A percentile compares a stretch with the other conserved stretches of the same genome.
Evolutionary conservation across 1,140 invertebrate species (phyloP).

Genomic region (Campodea augens): DNA sequence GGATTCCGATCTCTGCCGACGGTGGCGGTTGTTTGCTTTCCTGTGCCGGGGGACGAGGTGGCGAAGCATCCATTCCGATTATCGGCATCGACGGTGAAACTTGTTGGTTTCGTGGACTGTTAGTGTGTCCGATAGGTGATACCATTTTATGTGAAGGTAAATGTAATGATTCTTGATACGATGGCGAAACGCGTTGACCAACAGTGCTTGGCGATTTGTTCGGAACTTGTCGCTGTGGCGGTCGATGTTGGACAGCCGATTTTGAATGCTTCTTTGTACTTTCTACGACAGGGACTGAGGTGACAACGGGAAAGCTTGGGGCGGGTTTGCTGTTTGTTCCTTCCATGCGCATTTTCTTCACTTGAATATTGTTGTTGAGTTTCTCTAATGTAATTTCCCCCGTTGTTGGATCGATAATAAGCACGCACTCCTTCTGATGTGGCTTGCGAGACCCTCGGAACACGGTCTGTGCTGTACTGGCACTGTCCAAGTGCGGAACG

Average conservation of each 20-base stretch:
- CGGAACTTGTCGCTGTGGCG: no score
- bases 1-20: slow-evolving; percentile 17
- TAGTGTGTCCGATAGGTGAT: slow-evolving; percentile 7
- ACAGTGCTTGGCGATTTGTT: no score
- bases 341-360: slow-evolving; percentile 75
- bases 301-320: neutral
- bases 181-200: neutral
- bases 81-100: neutral
- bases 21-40: slow-evolving; percentile 10
- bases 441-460: slow-evolving; percentile 84
- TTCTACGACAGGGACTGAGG: neutral
- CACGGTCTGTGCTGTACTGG: slow-evolving; percentile 70
- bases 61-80: neutral
- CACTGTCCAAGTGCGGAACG: slow-evolving; percentile 78
- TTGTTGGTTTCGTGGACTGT: slow-evolving; percentile 4
- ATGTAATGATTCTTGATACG: slow-evolving; percentile 2
- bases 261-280: slow-evolving; percentile 11
- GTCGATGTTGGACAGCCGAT: slow-evolving; percentile 19
- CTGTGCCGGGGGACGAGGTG: neutral
- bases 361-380: slow-evolving; percentile 71
- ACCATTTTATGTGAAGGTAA: neutral
- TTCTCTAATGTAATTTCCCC: slow-evolving; percentile 85
- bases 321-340: neutral
- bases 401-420: slow-evolving; percentile 78
- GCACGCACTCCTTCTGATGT: slow-evolving; percentile 81